Conservation (phyloP, 2,888 invertebrate species). For the Pomacea canaliculata region DNA sequence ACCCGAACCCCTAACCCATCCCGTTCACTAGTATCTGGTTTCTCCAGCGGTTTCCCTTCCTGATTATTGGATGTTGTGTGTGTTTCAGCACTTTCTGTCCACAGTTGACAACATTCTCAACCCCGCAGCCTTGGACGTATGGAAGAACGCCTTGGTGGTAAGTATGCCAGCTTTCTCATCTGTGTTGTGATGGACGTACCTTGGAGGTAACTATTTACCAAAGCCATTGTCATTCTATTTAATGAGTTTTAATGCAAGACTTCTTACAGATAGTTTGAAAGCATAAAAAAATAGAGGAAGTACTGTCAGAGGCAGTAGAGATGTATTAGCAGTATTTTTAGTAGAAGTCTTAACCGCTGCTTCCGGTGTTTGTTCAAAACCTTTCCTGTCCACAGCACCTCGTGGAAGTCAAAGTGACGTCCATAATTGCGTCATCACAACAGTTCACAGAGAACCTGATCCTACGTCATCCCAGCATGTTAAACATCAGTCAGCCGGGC, state of each 20-base stretch:
- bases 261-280: neutral
- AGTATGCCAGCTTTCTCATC: constrained; percentile 7
- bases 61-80: neutral
- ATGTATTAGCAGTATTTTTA: neutral
- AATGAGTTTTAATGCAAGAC: neutral
- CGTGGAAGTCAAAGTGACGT: constrained; percentile 42
- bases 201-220: neutral
- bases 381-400: constrained; percentile 36
- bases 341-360: neutral
- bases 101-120: constrained; percentile 49
- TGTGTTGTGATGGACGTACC: neutral
- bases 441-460: constrained; percentile 41
- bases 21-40: too few relatives aligned
- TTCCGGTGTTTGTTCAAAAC: too few relatives aligned
- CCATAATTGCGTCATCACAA: constrained; percentile 42
- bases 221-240: neutral
- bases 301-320: neutral
- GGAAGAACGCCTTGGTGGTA: constrained; percentile 49
- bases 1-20: too few relatives aligned
- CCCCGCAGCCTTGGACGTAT: constrained; percentile 36
- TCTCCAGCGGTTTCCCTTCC: neutral
- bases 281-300: too few relatives aligned
- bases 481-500: too few relatives aligned
- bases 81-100: constrained; percentile 39
- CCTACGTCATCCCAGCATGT: constrained; percentile 13